phyloP scores from a whole-genome alignment of 2,888 invertebrate species.

The Callyntrura guangdongensis region DNA sequence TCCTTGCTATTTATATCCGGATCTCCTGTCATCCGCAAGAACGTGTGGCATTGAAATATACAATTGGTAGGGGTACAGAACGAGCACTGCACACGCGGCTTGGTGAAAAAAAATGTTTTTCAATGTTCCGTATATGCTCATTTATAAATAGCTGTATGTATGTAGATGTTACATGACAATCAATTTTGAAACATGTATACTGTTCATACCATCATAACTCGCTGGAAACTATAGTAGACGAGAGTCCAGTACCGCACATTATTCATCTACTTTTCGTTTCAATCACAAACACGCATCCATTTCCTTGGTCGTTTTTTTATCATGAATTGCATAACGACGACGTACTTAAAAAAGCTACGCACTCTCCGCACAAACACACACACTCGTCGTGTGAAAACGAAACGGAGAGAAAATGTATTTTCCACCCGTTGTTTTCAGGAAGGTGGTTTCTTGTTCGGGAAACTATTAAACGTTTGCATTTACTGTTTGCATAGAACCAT shows the following conservation, averaged over 20 bases:
- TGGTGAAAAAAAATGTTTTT: conserved; percentile 37
- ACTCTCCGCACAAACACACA: too few species aligned
- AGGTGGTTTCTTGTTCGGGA: neutral
- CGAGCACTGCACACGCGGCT: neutral
- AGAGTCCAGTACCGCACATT: neutral
- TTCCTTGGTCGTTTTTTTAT: too few species aligned
- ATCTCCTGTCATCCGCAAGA: conserved; percentile 29
- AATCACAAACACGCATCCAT: neutral
- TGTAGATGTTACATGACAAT: neutral
- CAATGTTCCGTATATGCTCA: neutral
- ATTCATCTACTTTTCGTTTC: neutral
- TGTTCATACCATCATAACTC: neutral
- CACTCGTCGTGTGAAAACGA: conserved; percentile 24
- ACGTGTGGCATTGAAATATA: conserved; percentile 41
- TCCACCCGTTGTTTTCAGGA: neutral
- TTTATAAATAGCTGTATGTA: too few species aligned
- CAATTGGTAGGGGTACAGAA: neutral
- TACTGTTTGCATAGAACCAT: neutral
- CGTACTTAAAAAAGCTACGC: neutral
- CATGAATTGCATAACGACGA: neutral
- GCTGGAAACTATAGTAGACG: neutral
- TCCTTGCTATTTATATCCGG: conserved; percentile 27
- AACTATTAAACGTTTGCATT: too few species aligned
- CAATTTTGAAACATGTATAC: conserved; percentile 1
- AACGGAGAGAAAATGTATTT: neutral